A percentile compares a stretch with the other conserved stretches of the same genome.
Evolutionary conservation across 2,797 vertebrate genomes (phyloP).

Genomic region (Pipistrellus nathusii): DNA sequence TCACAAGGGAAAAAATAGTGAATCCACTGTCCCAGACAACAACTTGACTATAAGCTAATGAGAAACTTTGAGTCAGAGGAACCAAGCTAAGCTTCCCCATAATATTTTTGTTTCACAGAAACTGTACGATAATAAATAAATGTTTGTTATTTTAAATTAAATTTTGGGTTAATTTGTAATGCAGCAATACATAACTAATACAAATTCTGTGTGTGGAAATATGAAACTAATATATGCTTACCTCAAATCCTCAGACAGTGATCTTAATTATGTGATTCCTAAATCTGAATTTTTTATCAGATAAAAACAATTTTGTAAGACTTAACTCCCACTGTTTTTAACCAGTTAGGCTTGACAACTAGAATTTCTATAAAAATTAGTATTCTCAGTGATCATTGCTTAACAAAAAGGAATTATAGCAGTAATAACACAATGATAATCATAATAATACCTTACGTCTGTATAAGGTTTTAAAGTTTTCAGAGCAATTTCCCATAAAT

Average conservation of each 20-base stretch:
- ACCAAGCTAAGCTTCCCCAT: background rate
- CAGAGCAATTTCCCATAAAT: slow-evolving; percentile 59
- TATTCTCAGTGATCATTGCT: background rate
- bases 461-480: slow-evolving; percentile 51
- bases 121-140: background rate
- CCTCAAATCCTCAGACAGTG: background rate
- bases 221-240: slow-evolving; percentile 21
- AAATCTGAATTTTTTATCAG: background rate
- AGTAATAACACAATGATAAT: slow-evolving; percentile 10
- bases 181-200: background rate
- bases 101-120: background rate
- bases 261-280: background rate
- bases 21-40: background rate
- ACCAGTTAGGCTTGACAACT: background rate
- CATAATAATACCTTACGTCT: slow-evolving; percentile 8
- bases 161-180: background rate
- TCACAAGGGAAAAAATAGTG: background rate
- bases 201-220: background rate
- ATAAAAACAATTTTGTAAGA: slow-evolving; percentile 30
- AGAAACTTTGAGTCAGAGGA: background rate
- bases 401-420: slow-evolving; percentile 12
- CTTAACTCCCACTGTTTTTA: slow-evolving; percentile 30
- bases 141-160: background rate
- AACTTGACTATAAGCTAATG: background rate
- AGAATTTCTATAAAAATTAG: background rate